Base-by-base conservation (phyloP, 2,113 vertebrate genomes). In the Indri indri region DNA sequence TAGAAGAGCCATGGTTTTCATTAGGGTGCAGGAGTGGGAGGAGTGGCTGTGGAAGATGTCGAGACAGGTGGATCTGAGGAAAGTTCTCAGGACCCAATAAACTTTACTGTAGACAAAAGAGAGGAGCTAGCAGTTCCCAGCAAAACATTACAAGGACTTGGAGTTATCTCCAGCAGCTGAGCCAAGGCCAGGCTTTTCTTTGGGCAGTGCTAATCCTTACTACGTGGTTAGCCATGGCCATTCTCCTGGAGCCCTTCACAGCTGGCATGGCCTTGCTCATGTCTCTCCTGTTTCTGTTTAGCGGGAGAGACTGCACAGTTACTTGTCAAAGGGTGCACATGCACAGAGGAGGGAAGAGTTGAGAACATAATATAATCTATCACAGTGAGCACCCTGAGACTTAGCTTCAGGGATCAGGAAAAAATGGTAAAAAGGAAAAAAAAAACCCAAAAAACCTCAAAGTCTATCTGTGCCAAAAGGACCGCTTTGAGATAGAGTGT, bases 1-100 rank as follows among this genome's bases (percentile, higher is more conserved):
- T 50, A 25, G 52, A 50, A 88, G 32, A 3, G 0, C 34, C 0
- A 1, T 2, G 12, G 45, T 68, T 37, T 68, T 63, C 9, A 32
- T 92, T 25, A 74, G 54, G 54, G 13, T 30, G 37, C 20, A 18
- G 34, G 9, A 66, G 6, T 27, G 14, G 45, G 2, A 23, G 7
- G 22, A 45, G 1, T 8, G 32, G 17, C 5, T 17, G 2, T 2
- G 4, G 12, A 2, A 5, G 10, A 6, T 40, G 23, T 70, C 32
- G 32, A 42, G 10, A 2, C 3, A 42, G 9, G 13, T 5, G 14
- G 22, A 4, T 61, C 30, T 12, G 14, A 30, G 25, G 37, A 32
- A 88, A n/a, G 52, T 73, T 80, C 27, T 30, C 10, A 47, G 74
- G 40, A 8, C 20, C 47, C 40, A 37, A 45, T 2, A 14, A 13